Evolutionary conservation across 2,113 vertebrate genomes (phyloP).

Genomic region (Chaenogobius annularis): DNA sequence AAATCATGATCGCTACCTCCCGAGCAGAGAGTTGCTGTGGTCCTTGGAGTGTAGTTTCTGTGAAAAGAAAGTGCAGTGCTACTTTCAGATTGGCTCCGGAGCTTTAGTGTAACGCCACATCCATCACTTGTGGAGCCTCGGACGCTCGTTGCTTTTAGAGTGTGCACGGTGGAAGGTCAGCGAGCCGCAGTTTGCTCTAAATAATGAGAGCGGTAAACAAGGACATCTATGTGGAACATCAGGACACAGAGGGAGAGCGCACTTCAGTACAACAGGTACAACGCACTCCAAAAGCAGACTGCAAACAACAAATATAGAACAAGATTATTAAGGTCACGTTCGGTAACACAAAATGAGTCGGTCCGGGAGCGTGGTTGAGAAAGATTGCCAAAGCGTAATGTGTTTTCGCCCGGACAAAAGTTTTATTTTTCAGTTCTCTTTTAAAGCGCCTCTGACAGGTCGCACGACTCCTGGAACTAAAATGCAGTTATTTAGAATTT

Average conservation of each 20-base stretch:
- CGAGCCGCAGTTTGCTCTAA: conserved; percentile 27
- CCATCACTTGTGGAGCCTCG: conserved; percentile 51
- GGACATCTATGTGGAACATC: conserved; percentile 36
- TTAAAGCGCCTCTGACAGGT: no score
- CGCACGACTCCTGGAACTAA: no score
- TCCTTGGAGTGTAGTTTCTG: background rate
- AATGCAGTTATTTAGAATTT: no score
- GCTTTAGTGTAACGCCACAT: conserved; percentile 34
- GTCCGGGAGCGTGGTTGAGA: background rate
- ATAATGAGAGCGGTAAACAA: conserved; percentile 55
- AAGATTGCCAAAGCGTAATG: background rate
- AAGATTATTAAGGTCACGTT: background rate
- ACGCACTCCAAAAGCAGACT: background rate
- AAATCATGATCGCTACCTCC: no score
- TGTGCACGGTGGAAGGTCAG: conserved; percentile 36
- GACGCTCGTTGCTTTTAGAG: conserved; percentile 30
- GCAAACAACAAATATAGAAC: background rate
- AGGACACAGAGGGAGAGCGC: conserved; percentile 27
- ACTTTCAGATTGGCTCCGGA: background rate
- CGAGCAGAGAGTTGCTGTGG: no score
- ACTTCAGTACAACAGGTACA: background rate
- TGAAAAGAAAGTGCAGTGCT: background rate
- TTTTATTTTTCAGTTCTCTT: background rate
- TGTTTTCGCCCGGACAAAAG: background rate
- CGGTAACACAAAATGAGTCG: background rate